A percentile compares a stretch with the other conserved stretches of the same genome.
These are phyloP conservation scores for Diorhabda sublineata DNA, from an alignment of 1,140 invertebrate species.

Conservation along the genomic window DNA sequence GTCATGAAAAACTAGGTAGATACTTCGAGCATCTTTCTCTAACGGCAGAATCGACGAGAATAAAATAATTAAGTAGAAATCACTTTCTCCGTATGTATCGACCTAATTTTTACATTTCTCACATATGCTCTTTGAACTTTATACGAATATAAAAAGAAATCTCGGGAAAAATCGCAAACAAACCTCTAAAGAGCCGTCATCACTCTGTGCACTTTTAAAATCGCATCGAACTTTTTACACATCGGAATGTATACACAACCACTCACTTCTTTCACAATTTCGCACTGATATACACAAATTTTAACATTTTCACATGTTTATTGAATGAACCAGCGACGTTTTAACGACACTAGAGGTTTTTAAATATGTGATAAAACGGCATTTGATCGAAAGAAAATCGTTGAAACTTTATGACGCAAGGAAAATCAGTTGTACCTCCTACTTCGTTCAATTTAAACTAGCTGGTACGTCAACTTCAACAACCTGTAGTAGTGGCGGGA, in stretches of 20 bases:
- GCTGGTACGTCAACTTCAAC: conserved; percentile 1
- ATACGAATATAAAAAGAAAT: not conserved
- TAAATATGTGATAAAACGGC: not conserved
- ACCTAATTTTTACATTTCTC: not conserved
- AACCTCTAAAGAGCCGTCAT: not conserved
- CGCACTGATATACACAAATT: not conserved
- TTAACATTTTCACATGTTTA: not conserved
- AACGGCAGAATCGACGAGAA: not conserved
- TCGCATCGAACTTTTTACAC: not conserved
- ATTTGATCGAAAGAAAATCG: not conserved
- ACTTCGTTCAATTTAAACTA: not conserved
- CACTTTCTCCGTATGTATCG: not conserved
- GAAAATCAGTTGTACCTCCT: not conserved
- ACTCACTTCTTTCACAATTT: not conserved
- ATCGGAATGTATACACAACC: not conserved
- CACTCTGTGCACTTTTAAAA: not conserved
- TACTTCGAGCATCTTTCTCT: not conserved
- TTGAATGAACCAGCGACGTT: not conserved
- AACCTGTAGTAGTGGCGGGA: conserved; percentile 1
- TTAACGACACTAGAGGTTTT: not conserved
- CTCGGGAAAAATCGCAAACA: not conserved
- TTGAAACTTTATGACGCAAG: not conserved
- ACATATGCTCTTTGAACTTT: not conserved
- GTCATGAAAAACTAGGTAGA: no score
- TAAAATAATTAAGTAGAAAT: not conserved